A percentile compares a stretch with the other conserved stretches of the same genome.
Conservation (phyloP, 2,797 vertebrate genomes). For the Neosilurus hyrtlii region DNA sequence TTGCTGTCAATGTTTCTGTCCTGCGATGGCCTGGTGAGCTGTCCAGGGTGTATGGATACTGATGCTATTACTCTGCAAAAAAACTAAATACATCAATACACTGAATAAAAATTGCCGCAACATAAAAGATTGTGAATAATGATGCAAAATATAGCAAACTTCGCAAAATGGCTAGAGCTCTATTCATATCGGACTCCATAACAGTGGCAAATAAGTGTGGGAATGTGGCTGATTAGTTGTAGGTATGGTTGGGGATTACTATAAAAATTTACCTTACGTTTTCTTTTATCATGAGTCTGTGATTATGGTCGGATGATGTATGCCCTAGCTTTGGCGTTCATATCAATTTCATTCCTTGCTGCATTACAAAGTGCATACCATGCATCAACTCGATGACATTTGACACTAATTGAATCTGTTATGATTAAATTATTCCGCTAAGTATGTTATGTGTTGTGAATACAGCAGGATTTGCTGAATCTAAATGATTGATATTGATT, state of each 20-base stretch:
- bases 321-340: background rate
- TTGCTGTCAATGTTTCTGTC: too few species aligned
- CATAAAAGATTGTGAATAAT: too few species aligned
- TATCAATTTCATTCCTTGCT: background rate
- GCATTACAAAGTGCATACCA: conserved; percentile 6
- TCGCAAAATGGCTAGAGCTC: too few species aligned
- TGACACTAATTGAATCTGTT: background rate
- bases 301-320: background rate
- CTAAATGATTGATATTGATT: conserved; percentile 26
- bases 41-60: background rate
- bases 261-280: background rate
- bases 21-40: too few species aligned
- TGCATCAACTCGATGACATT: conserved; percentile 4
- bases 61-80: background rate
- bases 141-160: too few species aligned
- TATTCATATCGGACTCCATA: background rate
- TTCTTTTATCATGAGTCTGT: background rate
- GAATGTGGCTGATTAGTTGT: background rate
- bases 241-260: background rate
- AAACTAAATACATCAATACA: background rate
- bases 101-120: too few species aligned
- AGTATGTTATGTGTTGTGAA: conserved; percentile 38
- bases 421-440: conserved; percentile 31
- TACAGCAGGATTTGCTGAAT: conserved; percentile 42
- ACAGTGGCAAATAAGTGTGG: background rate